phyloP scores from a whole-genome alignment of 2,113 vertebrate genomes.

The Micronisus gabar region DNA sequence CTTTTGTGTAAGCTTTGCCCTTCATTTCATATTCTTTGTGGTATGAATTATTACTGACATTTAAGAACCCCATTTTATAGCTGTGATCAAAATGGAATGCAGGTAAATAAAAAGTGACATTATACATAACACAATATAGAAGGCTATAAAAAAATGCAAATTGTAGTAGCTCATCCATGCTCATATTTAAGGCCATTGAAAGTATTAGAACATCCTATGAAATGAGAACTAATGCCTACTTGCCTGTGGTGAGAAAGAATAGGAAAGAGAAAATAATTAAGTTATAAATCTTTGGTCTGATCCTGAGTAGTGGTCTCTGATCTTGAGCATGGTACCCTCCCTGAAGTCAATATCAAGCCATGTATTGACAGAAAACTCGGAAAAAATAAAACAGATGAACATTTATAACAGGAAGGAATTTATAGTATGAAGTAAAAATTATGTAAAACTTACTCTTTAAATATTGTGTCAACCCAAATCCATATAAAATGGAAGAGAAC shows the following conservation, averaged over 20 bases:
- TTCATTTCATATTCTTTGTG: slow-evolving; percentile 38
- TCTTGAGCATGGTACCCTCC: background rate
- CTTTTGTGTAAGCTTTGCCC: slow-evolving; percentile 36
- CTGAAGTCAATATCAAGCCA: background rate
- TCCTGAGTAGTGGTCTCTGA: background rate
- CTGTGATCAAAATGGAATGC: slow-evolving; percentile 45
- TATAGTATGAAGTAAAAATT: background rate
- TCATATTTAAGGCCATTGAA: slow-evolving; percentile 4
- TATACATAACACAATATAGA: slow-evolving; percentile 27
- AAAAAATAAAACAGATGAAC: background rate
- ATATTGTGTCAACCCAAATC: background rate
- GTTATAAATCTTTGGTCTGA: background rate
- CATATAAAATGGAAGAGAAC: background rate
- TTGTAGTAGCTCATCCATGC: background rate
- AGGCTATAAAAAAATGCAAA: slow-evolving; percentile 52
- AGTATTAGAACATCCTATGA: background rate
- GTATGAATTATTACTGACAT: slow-evolving; percentile 62
- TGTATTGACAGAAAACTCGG: background rate
- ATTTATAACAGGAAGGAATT: background rate
- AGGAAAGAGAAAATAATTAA: background rate
- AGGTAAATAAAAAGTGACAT: slow-evolving; percentile 64
- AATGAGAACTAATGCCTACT: background rate
- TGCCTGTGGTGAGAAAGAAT: background rate
- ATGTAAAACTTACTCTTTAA: background rate
- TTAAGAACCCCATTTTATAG: slow-evolving; percentile 47